Evolutionary conservation across 1,140 invertebrate species (phyloP), one percentile per base, ranked within the genome.

Genomic region (Diachasmimorpha longicaudata): DNA sequence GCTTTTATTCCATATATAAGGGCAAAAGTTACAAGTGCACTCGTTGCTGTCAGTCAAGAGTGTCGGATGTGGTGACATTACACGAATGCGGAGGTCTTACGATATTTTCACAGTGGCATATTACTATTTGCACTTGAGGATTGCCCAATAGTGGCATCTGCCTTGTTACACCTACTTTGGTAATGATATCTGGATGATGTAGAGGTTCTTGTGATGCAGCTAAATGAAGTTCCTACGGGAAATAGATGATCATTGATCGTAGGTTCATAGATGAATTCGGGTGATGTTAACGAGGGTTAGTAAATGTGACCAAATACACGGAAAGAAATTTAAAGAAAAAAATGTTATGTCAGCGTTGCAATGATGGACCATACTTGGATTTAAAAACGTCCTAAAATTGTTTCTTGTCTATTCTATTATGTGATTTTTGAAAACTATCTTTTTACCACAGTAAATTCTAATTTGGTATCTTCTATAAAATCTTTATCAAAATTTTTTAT

Each of bases 1-100:
- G 58, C 58, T 63, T 63, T 63, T 63, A 63, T 63, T 63, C 58
- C 58, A 63, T 63, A 63, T 25, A 63, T 25, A 63, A 63, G 58
- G 58, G 58, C 23, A 25, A 63, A 31, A 63, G 58, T 23, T 63
- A 25, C 23, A 14, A 63, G 58, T 63, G 23, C 23, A 63, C 58
- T 63, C 19, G 39, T 23, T 25, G 19, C 58, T 25, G 23, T 8
- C 14, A 63, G 58, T 63, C 58, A 25, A 63, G 21, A 63, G 58
- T 25, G 58, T 63, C 58, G 23, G 58, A 19, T 63, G 58, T 25
- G 58, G 58, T 63, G 58, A 31, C 58, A 63, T 63, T 52, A 52
- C 48, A 52, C 58, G 11, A 19, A 19, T 63, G 58, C 19, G 31
- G 58, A 63, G 31, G 23, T 11, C 10, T 63, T 25, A 23, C 31